These are phyloP conservation scores for Orycteropus afer DNA, from an alignment of 2,113 vertebrate species.

Conservation along the genomic window DNA sequence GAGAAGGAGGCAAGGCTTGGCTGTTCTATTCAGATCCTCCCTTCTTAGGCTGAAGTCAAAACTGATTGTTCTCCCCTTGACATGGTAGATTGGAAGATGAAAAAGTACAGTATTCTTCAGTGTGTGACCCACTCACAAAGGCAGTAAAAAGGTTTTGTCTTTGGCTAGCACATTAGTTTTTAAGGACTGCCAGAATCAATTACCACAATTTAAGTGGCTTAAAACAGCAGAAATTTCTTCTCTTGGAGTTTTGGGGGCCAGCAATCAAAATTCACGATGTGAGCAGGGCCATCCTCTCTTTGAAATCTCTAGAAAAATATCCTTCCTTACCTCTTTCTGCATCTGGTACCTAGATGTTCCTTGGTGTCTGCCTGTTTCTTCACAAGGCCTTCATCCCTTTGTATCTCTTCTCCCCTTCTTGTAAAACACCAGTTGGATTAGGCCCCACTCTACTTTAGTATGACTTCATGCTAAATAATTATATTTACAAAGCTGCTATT, in stretches of 20 bases:
- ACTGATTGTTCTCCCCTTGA: no score
- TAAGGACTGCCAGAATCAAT: not conserved
- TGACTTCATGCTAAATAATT: not conserved
- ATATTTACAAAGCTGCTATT: not conserved
- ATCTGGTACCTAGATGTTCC: not conserved
- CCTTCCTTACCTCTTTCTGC: not conserved
- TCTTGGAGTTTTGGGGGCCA: not conserved
- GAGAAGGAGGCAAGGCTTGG: no score
- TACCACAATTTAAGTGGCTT: not conserved
- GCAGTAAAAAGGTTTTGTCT: no score
- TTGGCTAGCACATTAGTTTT: not conserved
- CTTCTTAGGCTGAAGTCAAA: no score
- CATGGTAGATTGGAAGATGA: no score
- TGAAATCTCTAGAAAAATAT: not conserved
- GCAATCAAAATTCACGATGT: not conserved
- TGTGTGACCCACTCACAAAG: no score
- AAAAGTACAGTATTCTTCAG: no score
- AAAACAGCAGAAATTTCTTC: not conserved
- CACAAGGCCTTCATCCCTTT: no score
- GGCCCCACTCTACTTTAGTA: not conserved
- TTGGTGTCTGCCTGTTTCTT: not conserved
- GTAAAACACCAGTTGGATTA: not conserved
- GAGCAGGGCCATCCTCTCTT: not conserved
- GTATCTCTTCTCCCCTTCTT: not conserved
- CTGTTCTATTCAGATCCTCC: no score